Percentiles rank a stretch among this genome's conserved stretches.
Conservation (phyloP, 2,797 vertebrate species). For the Cichlasoma orientale region DNA sequence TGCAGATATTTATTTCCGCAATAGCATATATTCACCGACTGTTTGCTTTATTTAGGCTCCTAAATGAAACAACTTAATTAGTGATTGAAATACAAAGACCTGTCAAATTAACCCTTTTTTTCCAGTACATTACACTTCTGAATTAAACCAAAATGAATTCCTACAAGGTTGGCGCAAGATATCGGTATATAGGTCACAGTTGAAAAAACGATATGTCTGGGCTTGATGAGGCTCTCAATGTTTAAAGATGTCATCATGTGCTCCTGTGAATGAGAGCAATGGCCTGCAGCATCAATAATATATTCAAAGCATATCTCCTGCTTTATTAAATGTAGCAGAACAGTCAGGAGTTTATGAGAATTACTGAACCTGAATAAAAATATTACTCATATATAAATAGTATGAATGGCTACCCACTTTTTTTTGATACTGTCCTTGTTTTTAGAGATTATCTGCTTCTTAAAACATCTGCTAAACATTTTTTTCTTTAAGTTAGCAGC, state of each 20-base stretch:
- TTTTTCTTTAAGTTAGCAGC: constrained; percentile 38
- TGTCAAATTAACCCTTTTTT: constrained; percentile 83
- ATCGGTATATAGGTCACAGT: constrained; percentile 56
- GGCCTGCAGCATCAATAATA: constrained; percentile 20
- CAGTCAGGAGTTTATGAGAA: constrained; percentile 8
- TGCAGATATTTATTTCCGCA: constrained; percentile 75
- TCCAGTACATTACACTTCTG: constrained; percentile 81
- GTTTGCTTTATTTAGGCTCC: constrained; percentile 73
- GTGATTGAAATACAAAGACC: constrained; percentile 77
- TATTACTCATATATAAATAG: neutral
- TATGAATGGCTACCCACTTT: neutral
- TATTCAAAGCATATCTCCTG: constrained; percentile 15
- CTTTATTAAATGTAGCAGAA: constrained; percentile 45
- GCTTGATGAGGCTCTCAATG: constrained; percentile 54
- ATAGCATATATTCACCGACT: constrained; percentile 62
- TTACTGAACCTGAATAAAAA: constrained; percentile 14
- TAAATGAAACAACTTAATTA: constrained; percentile 81
- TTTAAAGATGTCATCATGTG: constrained; percentile 40
- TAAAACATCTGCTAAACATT: constrained; percentile 13
- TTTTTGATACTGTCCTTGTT: constrained; percentile 10
- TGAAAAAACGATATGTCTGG: constrained; percentile 35
- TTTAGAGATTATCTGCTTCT: neutral
- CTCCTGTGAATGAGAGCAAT: constrained; percentile 22
- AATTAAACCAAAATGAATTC: constrained; percentile 71
- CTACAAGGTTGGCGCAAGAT: constrained; percentile 20